A percentile compares a stretch with the other conserved stretches of the same genome.
These are phyloP conservation scores for Petroica traversi DNA, from an alignment of 2,113 vertebrate species.

Conservation along the genomic window DNA sequence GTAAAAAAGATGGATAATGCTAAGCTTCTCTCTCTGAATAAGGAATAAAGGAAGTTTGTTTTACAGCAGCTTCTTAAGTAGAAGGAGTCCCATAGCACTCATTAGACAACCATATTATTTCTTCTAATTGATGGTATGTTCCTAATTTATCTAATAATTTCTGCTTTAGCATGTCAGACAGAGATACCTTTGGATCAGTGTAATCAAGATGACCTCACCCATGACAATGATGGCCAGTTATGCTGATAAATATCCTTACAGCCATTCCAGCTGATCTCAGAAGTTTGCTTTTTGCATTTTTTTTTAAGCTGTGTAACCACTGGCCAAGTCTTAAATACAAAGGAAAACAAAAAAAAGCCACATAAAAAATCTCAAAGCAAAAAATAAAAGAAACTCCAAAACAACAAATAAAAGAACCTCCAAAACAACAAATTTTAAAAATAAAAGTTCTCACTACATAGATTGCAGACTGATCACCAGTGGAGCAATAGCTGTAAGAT, in stretches of 20 bases:
- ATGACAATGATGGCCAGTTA: background rate
- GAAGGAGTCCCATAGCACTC: background rate
- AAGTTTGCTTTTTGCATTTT: fast-evolving
- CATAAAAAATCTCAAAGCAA: fast-evolving
- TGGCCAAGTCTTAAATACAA: background rate
- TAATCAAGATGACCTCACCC: background rate
- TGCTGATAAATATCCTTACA: background rate
- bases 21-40: background rate
- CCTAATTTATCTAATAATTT: background rate
- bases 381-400: background rate
- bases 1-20: background rate
- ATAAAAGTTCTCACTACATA: fast-evolving
- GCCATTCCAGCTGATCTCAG: background rate
- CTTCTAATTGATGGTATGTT: background rate
- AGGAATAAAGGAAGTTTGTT: background rate
- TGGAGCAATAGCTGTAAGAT: background rate
- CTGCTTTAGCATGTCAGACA: background rate
- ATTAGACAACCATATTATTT: background rate
- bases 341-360: fast-evolving
- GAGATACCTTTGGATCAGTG: background rate
- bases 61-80: background rate
- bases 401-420: background rate
- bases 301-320: fast-evolving
- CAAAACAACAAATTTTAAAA: background rate
- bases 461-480: background rate